A percentile compares a stretch with the other conserved stretches of the same genome.
Conservation (phyloP, 2,113 vertebrate genomes). For the Tragelaphus buxtoni region DNA sequence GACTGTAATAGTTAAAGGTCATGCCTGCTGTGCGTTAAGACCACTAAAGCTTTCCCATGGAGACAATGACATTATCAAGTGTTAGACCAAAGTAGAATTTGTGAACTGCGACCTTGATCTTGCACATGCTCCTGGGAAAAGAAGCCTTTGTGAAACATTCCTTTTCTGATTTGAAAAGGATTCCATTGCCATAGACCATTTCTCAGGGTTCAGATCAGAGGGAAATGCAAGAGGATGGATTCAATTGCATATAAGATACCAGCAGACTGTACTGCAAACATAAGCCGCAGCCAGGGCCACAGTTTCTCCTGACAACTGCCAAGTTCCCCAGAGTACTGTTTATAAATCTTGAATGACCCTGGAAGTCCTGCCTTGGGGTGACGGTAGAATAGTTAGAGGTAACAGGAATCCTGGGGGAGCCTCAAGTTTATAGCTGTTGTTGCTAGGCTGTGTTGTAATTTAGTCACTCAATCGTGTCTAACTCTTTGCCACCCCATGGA, state of each 20-base stretch:
- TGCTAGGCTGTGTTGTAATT: not conserved
- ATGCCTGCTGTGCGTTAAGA: conserved; percentile 37
- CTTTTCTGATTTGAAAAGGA: not conserved
- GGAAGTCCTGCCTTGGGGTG: not conserved
- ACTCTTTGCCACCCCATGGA: not conserved
- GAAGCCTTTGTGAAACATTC: not conserved
- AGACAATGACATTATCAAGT: not conserved
- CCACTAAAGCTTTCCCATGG: conserved; percentile 7
- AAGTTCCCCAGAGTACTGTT: not conserved
- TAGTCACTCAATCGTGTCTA: not conserved
- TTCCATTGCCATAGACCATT: not conserved
- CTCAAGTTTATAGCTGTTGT: not conserved
- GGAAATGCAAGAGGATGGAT: not conserved
- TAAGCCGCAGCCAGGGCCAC: not conserved
- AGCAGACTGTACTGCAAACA: not conserved
- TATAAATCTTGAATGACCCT: not conserved
- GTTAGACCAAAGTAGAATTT: conserved; percentile 15
- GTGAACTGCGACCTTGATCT: not conserved
- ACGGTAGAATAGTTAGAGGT: not conserved
- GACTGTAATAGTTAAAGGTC: not conserved
- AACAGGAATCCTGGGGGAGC: not conserved
- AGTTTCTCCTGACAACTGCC: not conserved
- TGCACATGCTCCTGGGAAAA: not conserved
- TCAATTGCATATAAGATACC: not conserved
- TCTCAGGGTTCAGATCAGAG: not conserved